Conservation (phyloP, 1,140 invertebrate species). For the Sarcophaga peregrina region DNA sequence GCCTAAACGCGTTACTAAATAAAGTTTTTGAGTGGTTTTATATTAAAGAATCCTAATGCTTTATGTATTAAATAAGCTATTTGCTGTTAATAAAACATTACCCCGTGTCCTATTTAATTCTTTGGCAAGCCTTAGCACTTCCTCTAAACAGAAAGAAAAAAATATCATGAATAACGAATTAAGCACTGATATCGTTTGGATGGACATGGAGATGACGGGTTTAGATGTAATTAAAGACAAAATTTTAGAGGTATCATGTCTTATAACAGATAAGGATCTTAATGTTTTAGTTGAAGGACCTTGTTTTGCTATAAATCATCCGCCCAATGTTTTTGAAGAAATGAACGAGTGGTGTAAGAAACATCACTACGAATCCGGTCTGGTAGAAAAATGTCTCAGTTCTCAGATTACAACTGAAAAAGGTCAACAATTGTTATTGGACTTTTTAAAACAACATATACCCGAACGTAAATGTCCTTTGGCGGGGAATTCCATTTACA, state of each 20-base stretch:
- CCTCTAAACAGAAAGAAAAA: neutral
- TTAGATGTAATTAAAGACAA: constrained; percentile 81
- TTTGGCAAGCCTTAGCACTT: neutral
- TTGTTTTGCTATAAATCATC: constrained; percentile 84
- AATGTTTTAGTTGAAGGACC: constrained; percentile 83
- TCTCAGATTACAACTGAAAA: constrained; percentile 75
- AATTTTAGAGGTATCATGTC: constrained; percentile 89
- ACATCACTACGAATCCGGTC: constrained; percentile 80
- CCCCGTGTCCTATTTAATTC: neutral
- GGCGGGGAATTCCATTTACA: constrained; percentile 90
- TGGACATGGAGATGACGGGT: constrained; percentile 80
- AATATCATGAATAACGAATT: neutral
- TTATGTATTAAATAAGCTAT: constrained; percentile 24
- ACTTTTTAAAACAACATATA: constrained; percentile 79
- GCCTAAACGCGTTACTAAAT: too few species aligned
- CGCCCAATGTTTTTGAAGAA: constrained; percentile 75
- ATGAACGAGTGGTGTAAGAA: constrained; percentile 88
- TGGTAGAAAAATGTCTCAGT: constrained; percentile 76
- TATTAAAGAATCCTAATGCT: constrained; percentile 8
- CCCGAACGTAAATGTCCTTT: constrained; percentile 77
- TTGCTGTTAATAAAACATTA: neutral
- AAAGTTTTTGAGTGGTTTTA: too few species aligned
- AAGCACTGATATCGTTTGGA: constrained; percentile 67
- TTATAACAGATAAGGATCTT: constrained; percentile 86
- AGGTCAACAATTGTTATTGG: constrained; percentile 79